Evolutionary conservation across 1,140 invertebrate genomes (phyloP).

Genomic region (Spodoptera frugiperda): DNA sequence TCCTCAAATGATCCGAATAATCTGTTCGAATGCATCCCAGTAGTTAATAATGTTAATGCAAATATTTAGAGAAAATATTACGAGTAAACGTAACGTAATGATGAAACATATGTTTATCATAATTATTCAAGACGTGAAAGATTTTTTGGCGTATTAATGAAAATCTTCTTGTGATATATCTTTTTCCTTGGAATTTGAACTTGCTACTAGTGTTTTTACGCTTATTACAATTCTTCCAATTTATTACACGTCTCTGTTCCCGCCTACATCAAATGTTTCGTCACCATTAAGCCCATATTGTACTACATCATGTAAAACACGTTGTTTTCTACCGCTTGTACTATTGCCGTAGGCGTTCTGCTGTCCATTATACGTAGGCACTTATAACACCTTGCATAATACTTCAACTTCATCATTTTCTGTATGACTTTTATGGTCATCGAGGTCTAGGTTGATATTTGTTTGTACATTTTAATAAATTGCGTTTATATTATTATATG

Average conservation of each 20-base stretch:
- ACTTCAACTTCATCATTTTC: constrained; percentile 32
- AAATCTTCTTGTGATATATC: not conserved
- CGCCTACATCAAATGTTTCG: constrained; percentile 51
- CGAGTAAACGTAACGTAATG: not conserved
- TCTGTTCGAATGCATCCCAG: constrained; percentile 23
- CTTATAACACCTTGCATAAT: constrained; percentile 28
- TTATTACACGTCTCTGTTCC: constrained; percentile 10
- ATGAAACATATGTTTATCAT: not conserved
- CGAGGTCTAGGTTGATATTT: constrained; percentile 24
- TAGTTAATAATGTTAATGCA: not conserved
- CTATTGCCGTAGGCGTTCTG: constrained; percentile 25
- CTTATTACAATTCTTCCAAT: constrained; percentile 29
- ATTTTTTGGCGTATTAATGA: not conserved
- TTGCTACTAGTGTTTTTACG: not conserved
- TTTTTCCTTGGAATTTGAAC: not conserved
- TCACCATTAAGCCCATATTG: constrained; percentile 46
- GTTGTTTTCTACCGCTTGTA: not conserved
- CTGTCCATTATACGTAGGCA: constrained; percentile 16
- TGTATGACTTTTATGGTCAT: constrained; percentile 17
- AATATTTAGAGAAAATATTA: constrained; percentile 6
- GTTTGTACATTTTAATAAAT: constrained; percentile 22
- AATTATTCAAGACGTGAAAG: constrained; percentile 5
- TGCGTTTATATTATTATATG: constrained; percentile 8
- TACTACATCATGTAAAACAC: constrained; percentile 45
- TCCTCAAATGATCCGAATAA: constrained; percentile 37